These are phyloP conservation scores for Carassius carassius DNA, from an alignment of 2,113 vertebrate species.

Conservation along the genomic window DNA sequence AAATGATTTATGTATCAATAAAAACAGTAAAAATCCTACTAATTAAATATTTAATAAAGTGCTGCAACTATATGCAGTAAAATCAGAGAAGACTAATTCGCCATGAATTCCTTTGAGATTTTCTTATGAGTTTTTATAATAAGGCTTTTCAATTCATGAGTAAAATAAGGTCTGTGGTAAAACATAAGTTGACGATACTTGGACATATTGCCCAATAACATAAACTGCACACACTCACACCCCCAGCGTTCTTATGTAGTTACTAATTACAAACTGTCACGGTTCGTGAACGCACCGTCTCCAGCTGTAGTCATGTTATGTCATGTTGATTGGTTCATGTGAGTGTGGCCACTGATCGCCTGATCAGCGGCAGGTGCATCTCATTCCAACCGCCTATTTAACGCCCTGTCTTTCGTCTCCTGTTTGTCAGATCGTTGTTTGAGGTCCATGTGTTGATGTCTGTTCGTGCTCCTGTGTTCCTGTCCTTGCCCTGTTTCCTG, in stretches of 20 bases:
- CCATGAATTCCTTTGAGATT: background rate
- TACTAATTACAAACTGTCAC: background rate
- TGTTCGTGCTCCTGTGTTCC: too few species aligned
- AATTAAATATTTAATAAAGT: background rate
- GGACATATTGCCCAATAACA: background rate
- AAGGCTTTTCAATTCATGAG: background rate
- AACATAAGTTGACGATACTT: background rate
- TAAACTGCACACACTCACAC: background rate
- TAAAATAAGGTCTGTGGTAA: background rate
- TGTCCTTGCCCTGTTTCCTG: too few species aligned
- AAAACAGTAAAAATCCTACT: background rate
- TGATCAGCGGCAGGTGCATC: too few species aligned
- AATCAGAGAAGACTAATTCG: background rate
- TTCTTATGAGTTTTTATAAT: background rate
- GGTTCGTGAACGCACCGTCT: too few species aligned
- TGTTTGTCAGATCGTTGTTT: too few species aligned
- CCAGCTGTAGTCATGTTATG: too few species aligned
- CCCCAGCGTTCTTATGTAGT: background rate
- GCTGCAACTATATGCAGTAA: background rate
- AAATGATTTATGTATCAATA: background rate
- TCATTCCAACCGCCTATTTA: too few species aligned
- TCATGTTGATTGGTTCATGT: too few species aligned
- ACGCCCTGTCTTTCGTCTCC: too few species aligned
- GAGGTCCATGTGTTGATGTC: too few species aligned
- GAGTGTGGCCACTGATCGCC: too few species aligned